phyloP scores from a whole-genome alignment of 2,113 vertebrate genomes.

The Mungos mungo region DNA sequence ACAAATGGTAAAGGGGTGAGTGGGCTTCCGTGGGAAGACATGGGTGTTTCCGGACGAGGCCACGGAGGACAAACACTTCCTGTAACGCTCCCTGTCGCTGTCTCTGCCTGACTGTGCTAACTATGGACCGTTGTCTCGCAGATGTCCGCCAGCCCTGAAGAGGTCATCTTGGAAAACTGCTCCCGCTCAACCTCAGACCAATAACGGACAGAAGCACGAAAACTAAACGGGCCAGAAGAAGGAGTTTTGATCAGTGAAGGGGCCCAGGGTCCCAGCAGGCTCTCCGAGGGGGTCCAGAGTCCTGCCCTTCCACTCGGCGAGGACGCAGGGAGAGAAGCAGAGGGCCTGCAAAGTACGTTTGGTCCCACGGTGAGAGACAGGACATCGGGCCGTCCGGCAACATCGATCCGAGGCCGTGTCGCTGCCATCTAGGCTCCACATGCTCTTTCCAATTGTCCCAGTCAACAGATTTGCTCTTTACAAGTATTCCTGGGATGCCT shows the following conservation, averaged over 20 bases:
- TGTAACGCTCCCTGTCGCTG: rapidly evolving
- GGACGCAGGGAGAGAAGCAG: rapidly evolving
- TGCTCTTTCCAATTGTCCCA: not conserved
- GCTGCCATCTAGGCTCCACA: rapidly evolving
- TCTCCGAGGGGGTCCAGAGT: not conserved
- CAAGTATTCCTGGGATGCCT: not conserved
- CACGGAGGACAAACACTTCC: not conserved
- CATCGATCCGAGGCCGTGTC: rapidly evolving
- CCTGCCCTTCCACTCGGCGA: rapidly evolving
- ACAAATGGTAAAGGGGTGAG: not conserved
- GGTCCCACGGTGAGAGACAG: rapidly evolving
- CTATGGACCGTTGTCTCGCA: too few relatives aligned
- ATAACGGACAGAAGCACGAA: not conserved
- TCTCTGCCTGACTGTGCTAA: rapidly evolving
- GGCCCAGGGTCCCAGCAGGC: not conserved
- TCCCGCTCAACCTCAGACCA: not conserved
- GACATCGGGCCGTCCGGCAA: not conserved
- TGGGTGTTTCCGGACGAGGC: too few relatives aligned
- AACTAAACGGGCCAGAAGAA: not conserved
- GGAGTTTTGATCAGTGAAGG: not conserved
- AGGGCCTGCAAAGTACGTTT: rapidly evolving
- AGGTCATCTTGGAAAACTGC: not conserved
- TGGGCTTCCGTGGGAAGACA: not conserved
- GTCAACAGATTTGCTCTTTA: not conserved
- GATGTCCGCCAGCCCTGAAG: not conserved